Evolutionary conservation across 2,113 vertebrate species (phyloP), one percentile per base, ranked within the genome.

Genomic region (Gobius niger): DNA sequence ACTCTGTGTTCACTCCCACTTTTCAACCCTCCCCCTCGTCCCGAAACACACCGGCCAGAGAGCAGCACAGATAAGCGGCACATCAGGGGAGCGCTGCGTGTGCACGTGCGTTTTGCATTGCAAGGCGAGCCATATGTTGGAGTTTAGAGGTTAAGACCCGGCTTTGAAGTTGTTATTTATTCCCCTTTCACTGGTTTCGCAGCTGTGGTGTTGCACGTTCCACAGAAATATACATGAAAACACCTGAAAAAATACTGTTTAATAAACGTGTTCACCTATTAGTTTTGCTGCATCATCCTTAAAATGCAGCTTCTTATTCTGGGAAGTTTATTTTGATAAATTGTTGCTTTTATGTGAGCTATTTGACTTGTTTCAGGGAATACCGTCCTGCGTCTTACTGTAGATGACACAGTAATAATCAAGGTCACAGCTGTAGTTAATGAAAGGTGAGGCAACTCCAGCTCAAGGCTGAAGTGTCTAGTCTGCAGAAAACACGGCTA

Each of bases 41-140:
- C 66, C 52, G 77, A 67, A 80, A 78, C 72, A 60, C 68, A 57
- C 65, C 77, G 67, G 70, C 73, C 62, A 73, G 54, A 80, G 79
- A 72, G 80, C 67, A 67, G 76, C 57, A 40, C 66, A 77, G 77
- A 89, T 88, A 85, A 85, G 64, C 47, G 10, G 60, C 12, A 6
- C 73, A 77, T 68, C 75, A 66, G 52, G 63, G 75, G 62, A 64
- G 72, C 52, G 51, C 18, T 73, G 70, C 34, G 2, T 73, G 40
- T 61, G 1, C 16, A 47, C 65, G 67, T 62, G 41, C 67, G 67
- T 81, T 50, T 74, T 65, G 47, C 49, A 64, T 73, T 63, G n/a
- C 19, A 54, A 64, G 66, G 61, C 50, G 44, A 40, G 15, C 68
- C 42, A 49, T 51, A 34, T 80, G 74, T 79, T 76, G 16, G 34